Evolutionary conservation across 2,113 vertebrate genomes (phyloP), one percentile per base, ranked within the genome.

Genomic region (Speoplatyrhinus poulsoni): DNA sequence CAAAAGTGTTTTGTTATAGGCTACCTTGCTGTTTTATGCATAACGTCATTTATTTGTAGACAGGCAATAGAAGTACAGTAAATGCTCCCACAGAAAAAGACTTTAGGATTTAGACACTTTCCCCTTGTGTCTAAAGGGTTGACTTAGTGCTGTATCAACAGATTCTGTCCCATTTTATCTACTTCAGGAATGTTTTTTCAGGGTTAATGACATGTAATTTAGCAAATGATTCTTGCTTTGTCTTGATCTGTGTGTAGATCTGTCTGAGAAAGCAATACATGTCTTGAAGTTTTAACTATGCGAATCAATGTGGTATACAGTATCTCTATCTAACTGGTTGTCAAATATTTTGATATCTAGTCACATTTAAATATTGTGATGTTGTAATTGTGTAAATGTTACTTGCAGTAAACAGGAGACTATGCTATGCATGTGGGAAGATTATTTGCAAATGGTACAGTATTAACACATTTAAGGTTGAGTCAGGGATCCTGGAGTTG

Each of bases 111-210:
- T 69, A 26, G 48, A 61, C 82, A 68, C 65, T 67, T 65, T 70
- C 63, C 56, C 63, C 54, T 58, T 48, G 48, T 46, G 19, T 65
- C 71, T 69, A 73, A 81, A 49, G 53, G 69, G 59, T 80, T 76
- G 62, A 70, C 56, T 76, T 82, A 67, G 13, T 76, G 80, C 76
- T 76, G 65, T 69, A 81, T 85, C 76, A 84, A 78, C 79, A 70
- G 7, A 41, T 56, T 48, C 60, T 54, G n/a, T 72, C 72, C 74
- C n/a, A 26, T 60, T 65, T 83, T 76, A 70, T 85, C 80, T 84
- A 9, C n/a, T 32, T 77, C 74, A 61, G 56, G 19, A 2, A 53
- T 15, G 32, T 46, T 62, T 49, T 46, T 62, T 8, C 52, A 70
- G 59, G 26, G 52, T 15, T 74, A 76, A 77, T 76, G 72, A 79